A percentile compares a stretch with the other conserved stretches of the same genome.
Conservation (phyloP, 2,113 vertebrate species). For the Eleginops maclovinus region DNA sequence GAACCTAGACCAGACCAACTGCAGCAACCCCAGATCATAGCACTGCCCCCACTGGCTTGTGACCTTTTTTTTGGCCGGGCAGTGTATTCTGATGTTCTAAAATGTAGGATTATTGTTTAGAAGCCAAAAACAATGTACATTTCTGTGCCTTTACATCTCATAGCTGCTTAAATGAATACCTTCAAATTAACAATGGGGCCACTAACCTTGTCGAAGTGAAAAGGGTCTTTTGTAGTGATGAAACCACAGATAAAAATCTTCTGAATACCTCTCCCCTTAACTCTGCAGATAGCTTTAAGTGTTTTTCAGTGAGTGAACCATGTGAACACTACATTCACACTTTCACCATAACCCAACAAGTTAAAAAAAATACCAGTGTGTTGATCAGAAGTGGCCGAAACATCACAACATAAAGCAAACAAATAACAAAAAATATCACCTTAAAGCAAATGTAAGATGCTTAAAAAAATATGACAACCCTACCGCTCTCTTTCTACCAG, state of each 20-base stretch:
- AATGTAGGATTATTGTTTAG: too few species aligned
- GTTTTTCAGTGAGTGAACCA: not conserved
- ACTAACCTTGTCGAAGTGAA: not conserved
- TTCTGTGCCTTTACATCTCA: not conserved
- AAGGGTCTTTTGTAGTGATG: not conserved
- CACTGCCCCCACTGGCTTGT: too few species aligned
- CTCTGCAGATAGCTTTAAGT: not conserved
- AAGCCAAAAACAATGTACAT: not conserved
- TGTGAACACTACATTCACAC: not conserved
- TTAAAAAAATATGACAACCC: not conserved
- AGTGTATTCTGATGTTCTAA: too few species aligned
- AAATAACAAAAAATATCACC: not conserved
- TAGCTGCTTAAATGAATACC: not conserved
- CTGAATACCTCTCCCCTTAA: not conserved
- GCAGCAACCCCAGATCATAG: too few species aligned
- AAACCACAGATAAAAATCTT: not conserved
- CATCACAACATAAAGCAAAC: too few species aligned
- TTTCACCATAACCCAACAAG: not conserved
- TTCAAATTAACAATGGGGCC: not conserved
- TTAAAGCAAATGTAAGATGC: not conserved
- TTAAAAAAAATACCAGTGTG: too few species aligned
- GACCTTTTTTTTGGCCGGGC: too few species aligned
- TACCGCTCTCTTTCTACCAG: constrained; percentile 67
- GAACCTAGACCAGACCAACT: too few species aligned
- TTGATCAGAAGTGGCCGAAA: constrained; percentile 1